phyloP scores from a whole-genome alignment of 2,888 invertebrate genomes.

The Syrphus vitripennis region DNA sequence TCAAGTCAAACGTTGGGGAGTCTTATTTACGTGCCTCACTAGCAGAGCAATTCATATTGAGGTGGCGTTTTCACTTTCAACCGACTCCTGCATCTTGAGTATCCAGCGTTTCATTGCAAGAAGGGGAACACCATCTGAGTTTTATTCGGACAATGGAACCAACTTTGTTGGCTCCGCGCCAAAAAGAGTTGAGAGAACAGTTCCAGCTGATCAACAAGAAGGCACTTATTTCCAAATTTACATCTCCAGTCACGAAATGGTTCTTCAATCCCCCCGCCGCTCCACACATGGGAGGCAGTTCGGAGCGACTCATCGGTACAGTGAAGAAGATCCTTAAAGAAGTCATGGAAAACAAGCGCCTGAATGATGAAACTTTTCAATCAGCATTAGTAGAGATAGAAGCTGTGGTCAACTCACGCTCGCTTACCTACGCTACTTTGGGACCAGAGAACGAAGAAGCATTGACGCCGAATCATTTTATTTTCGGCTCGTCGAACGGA shows the following conservation, averaged over 20 bases:
- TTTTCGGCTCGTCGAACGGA: neutral
- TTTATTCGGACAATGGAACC: neutral
- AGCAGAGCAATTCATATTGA: conserved; percentile 13
- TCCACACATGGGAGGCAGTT: neutral
- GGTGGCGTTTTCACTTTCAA: neutral
- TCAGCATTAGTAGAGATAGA: neutral
- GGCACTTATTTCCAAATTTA: neutral
- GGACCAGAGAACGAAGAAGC: neutral
- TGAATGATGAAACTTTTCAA: neutral
- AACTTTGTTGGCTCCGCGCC: neutral
- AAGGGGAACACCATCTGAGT: neutral
- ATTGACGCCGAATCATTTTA: neutral
- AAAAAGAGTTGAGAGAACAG: neutral
- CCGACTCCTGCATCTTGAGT: neutral
- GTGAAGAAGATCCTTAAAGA: neutral
- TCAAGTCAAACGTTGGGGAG: neutral
- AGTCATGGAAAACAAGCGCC: too few relatives aligned
- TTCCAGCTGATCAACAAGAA: neutral
- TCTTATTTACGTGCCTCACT: neutral
- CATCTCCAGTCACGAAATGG: neutral
- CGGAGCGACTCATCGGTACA: neutral
- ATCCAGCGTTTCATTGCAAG: neutral
- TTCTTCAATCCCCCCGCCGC: neutral
- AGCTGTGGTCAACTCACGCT: neutral
- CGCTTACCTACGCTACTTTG: neutral